Conservation (phyloP, 1,140 invertebrate species). For the Lucilia sericata region DNA sequence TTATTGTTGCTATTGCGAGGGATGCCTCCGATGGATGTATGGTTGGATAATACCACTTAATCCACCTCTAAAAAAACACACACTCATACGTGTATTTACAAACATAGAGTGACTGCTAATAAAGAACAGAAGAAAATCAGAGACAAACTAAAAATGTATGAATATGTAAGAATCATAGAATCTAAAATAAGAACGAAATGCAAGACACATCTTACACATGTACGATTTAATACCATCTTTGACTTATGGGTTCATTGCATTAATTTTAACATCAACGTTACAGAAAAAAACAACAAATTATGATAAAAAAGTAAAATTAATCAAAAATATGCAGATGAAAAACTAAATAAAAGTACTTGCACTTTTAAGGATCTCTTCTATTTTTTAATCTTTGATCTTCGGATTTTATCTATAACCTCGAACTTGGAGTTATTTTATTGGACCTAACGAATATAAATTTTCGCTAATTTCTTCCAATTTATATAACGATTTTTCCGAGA, state of each 20-base stretch:
- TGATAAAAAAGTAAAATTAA: too few species aligned
- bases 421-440: too few species aligned
- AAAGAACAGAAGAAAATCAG: background rate
- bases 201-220: background rate
- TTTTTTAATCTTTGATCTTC: too few species aligned
- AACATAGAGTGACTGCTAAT: constrained; percentile 18
- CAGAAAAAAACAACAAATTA: too few species aligned
- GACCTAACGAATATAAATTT: too few species aligned
- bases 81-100: background rate
- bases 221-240: background rate
- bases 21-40: background rate
- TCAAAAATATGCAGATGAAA: too few species aligned
- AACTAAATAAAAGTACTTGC: too few species aligned
- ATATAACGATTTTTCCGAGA: too few species aligned
- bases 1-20: constrained; percentile 11
- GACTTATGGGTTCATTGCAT: constrained; percentile 40
- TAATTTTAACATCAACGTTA: background rate
- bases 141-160: background rate
- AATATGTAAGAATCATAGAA: background rate
- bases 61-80: constrained; percentile 35
- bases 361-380: too few species aligned
- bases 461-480: too few species aligned
- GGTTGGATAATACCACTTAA: constrained; percentile 34
- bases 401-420: too few species aligned
- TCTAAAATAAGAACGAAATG: constrained; percentile 22